Evolutionary conservation across 2,113 vertebrate genomes (phyloP).

Genomic region (Shinisaurus crocodilurus): DNA sequence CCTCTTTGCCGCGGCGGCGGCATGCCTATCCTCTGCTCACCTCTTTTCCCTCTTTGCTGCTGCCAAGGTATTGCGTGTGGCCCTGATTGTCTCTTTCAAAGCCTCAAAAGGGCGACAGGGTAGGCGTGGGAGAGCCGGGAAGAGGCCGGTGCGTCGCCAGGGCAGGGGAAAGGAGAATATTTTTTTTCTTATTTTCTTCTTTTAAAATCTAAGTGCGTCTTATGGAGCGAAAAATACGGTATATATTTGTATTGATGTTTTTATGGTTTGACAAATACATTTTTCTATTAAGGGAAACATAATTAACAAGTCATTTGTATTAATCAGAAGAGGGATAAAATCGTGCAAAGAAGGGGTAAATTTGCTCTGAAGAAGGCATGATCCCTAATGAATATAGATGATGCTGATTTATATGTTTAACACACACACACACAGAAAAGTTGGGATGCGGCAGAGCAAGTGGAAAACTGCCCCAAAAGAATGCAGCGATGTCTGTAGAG

Average conservation of each 20-base stretch:
- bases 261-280: constrained; percentile 76
- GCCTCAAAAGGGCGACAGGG: too few species aligned
- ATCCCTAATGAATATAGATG: constrained; percentile 79
- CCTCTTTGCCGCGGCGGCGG: too few species aligned
- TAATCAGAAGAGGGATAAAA: constrained; percentile 74
- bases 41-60: too few species aligned
- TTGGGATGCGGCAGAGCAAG: background rate
- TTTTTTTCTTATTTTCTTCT: too few species aligned
- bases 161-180: too few species aligned
- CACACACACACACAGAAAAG: background rate
- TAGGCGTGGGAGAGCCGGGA: too few species aligned
- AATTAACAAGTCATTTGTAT: constrained; percentile 84
- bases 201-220: too few species aligned
- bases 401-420: constrained; percentile 80
- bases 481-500: constrained; percentile 46
- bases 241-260: constrained; percentile 75
- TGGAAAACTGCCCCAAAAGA: constrained; percentile 43
- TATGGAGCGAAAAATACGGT: too few species aligned
- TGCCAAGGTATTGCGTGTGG: too few species aligned
- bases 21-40: too few species aligned
- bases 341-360: constrained; percentile 72
- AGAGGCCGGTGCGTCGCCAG: too few species aligned
- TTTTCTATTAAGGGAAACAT: constrained; percentile 78
- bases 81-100: too few species aligned
- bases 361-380: constrained; percentile 69